Evolutionary conservation across 1,140 invertebrate genomes (phyloP), one percentile per base, ranked within the genome.

Genomic region (Mya arenaria): DNA sequence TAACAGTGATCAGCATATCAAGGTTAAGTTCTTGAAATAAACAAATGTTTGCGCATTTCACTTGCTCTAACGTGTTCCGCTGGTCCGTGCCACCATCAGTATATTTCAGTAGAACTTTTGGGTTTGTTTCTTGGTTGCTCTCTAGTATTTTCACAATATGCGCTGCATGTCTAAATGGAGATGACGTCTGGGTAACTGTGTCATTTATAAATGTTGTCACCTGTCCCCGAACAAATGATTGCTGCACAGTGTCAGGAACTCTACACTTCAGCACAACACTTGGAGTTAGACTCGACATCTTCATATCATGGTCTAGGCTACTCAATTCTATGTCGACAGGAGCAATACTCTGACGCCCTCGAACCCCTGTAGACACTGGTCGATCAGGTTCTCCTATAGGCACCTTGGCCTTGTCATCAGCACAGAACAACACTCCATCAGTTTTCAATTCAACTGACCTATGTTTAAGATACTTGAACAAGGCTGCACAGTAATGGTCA

Each of bases 221-320:
- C 25, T 58, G 13, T 19, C 84, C 84, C 23, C 41, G 1, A 25
- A 75, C 62, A 71, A 85, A 86, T 13, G 84, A 87, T 28, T 63
- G n/a, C 0, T 82, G 39, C 8, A 62, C 5, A n/a, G 39, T 32
- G 4, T 85, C 56, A 23, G 84, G 84, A 28, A 85, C 72, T 2
- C 28, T 17, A 63, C 63, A 74, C 6, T 83, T 4, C 4, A 82
- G 30, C 25, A 25, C 41, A 39, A 83, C 80, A 48, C 30, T 66
- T 48, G 84, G 80, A 23, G 69, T 74, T 19, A 85, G 13, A 17
- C 34, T 63, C 1, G 55, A 17, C 8, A n/a, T 55, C 32, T 39
- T 52, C 63, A 86, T 80, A 52, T 84, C 83, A 66, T 85, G 85
- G 36, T 84, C 85, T n/a, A 82, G 34, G 19, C 63, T 73, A 15